These are phyloP conservation scores for Cepaea nemoralis DNA, from an alignment of 1,140 invertebrate species.

Conservation along the genomic window DNA sequence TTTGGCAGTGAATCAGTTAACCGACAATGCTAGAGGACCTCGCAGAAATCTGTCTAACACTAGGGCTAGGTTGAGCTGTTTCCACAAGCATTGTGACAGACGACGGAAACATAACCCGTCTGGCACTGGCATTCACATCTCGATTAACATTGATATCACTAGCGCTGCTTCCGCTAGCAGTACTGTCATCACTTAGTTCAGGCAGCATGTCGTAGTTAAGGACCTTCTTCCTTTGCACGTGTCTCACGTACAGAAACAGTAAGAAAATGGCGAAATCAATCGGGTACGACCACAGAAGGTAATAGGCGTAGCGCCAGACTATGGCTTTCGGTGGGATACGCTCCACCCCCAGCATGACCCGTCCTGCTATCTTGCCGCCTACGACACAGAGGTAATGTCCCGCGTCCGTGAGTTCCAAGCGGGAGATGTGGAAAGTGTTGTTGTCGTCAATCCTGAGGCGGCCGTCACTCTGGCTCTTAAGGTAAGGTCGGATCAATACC, in stretches of 20 bases:
- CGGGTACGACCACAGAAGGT: conserved; percentile 12
- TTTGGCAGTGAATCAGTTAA: too few relatives aligned
- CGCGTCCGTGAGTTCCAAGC: neutral
- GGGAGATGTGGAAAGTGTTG: conserved; percentile 4
- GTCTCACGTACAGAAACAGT: conserved; percentile 1
- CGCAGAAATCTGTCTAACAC: too few relatives aligned
- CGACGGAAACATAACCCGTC: too few relatives aligned
- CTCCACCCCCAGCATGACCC: neutral
- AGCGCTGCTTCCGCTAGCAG: conserved; percentile 1
- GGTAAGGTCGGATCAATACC: neutral
- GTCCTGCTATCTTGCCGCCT: neutral
- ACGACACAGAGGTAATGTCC: conserved; percentile 12
- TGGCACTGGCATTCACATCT: too few relatives aligned
- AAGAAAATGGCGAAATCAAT: conserved; percentile 5
- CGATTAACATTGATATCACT: neutral
- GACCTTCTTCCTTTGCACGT: conserved; percentile 4
- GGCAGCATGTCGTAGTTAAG: conserved; percentile 32
- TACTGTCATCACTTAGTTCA: neutral
- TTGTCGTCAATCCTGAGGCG: conserved; percentile 17
- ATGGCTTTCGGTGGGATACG: neutral
- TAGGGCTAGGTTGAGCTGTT: too few relatives aligned
- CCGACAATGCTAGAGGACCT: too few relatives aligned
- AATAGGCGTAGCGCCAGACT: conserved; percentile 4
- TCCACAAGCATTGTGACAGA: too few relatives aligned
- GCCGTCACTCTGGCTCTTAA: neutral